phyloP scores from a whole-genome alignment of 1,140 invertebrate genomes.

The Rhysida immarginata region DNA sequence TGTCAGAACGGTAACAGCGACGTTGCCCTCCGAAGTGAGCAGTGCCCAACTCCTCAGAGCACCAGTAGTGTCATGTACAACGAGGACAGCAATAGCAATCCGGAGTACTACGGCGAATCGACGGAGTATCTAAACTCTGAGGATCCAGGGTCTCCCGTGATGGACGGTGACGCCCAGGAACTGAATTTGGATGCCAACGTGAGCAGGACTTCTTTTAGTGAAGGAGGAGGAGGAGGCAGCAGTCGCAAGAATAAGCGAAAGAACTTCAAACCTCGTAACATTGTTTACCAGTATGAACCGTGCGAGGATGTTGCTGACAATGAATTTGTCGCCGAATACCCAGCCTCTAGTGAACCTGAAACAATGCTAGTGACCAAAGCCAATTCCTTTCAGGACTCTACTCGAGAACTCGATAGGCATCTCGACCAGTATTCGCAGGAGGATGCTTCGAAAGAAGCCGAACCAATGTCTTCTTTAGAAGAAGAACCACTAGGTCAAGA shows the following conservation, averaged over 20 bases:
- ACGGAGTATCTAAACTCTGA: constrained; percentile 4
- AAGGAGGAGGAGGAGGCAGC: constrained; percentile 9
- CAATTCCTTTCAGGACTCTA: too few relatives aligned
- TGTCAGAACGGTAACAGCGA: neutral
- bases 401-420: too few relatives aligned
- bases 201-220: neutral
- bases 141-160: neutral
- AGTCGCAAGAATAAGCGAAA: constrained; percentile 40
- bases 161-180: neutral
- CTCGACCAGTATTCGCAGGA: too few relatives aligned
- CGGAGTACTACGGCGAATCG: neutral
- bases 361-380: too few relatives aligned
- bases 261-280: constrained; percentile 48
- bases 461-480: too few relatives aligned
- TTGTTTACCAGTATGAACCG: constrained; percentile 24
- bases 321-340: too few relatives aligned
- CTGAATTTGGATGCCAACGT: neutral
- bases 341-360: too few relatives aligned
- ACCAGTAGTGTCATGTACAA: neutral
- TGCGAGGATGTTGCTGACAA: neutral
- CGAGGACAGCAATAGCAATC: constrained; percentile 1
- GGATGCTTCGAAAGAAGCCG: too few relatives aligned
- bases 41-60: neutral
- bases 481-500: too few relatives aligned
- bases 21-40: neutral